Percentiles rank a stretch among this genome's conserved stretches.
phyloP scores from a whole-genome alignment of 1,140 invertebrate genomes.

The Drosophila biarmipes region DNA sequence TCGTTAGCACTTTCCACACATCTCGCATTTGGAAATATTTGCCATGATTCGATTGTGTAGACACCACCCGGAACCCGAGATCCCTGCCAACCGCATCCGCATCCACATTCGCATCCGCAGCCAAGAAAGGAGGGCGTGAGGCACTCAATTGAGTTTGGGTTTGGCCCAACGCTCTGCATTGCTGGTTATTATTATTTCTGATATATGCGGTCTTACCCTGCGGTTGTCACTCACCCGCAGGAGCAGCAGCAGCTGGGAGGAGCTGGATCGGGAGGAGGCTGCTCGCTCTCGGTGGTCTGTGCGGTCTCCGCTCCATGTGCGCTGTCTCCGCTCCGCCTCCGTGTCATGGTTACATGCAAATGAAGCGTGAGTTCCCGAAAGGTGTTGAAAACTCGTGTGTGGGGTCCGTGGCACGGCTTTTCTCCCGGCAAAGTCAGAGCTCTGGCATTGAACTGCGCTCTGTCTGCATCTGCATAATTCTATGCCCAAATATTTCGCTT shows the following conservation, averaged over 20 bases:
- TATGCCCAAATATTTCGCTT: slow-evolving; percentile 68
- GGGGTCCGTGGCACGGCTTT: neutral
- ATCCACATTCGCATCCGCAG: neutral
- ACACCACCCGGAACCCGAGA: slow-evolving; percentile 18
- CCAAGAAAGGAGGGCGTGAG: slow-evolving; percentile 10
- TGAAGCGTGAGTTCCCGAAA: slow-evolving; percentile 77
- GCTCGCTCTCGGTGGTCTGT: slow-evolving; percentile 41
- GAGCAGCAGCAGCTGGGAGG: neutral
- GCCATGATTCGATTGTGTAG: slow-evolving; percentile 77
- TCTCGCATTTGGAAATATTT: slow-evolving; percentile 63
- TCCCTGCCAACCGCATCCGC: slow-evolving; percentile 20
- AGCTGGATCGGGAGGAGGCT: neutral
- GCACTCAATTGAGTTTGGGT: slow-evolving; percentile 62
- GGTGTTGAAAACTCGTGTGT: slow-evolving; percentile 64
- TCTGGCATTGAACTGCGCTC: slow-evolving; percentile 56
- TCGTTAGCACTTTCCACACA: slow-evolving; percentile 58
- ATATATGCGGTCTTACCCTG: slow-evolving; percentile 82
- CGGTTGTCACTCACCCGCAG: slow-evolving; percentile 69
- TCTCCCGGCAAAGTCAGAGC: slow-evolving; percentile 17
- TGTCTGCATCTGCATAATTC: slow-evolving; percentile 61
- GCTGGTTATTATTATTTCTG: slow-evolving; percentile 80
- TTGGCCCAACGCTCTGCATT: slow-evolving; percentile 38
- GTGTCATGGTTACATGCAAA: slow-evolving; percentile 77
- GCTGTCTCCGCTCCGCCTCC: slow-evolving; percentile 19
- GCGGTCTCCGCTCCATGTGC: slow-evolving; percentile 50